Evolutionary conservation across 2,797 vertebrate genomes (phyloP), one percentile per base, ranked within the genome.

Genomic region (Cossypha heuglini): DNA sequence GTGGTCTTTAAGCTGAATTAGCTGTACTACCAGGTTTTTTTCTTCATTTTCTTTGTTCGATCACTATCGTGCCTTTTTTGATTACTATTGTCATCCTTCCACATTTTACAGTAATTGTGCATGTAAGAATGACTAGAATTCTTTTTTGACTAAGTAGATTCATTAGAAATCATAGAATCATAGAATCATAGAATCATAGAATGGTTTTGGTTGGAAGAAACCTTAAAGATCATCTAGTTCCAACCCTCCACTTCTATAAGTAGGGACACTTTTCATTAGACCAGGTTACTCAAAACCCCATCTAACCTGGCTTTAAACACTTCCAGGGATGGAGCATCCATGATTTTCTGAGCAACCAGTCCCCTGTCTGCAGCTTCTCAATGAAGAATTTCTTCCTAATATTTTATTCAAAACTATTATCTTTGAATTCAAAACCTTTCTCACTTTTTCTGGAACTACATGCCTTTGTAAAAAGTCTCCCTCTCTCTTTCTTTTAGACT

Each of bases 391-490:
- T 74, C 33, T 67, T 52, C 21, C 21, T 54, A 40, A 35, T 54
- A 35, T 35, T 12, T 46, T 42, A 26, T 67, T 74, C 22, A 67
- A 81, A 67, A 9, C 6, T 28, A 22, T 18, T 52, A 3, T 40
- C 4, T 54, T 42, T 62, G 18, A 42, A 29, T 62, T 62, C 33
- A 33, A 43, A 55, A 6, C 26, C 11, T n/a, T 75, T 45, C 6
- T 38, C 0, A 0, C 5, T 37, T 35, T 35, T 61, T 13, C 22
- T 55, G 48, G 19, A 8, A 24, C 22, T 49, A 54, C 2, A 42
- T 28, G 8, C 7, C 28, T 19, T 26, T n/a, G 15, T 16, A 59
- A 80, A 66, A 46, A n/a, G 15, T 48, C 26, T 68, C 13, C 6
- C 18, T 68, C 11, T 9, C 1, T n/a, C 19, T 17, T 28, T 62